These are phyloP conservation scores for Phasia obesa DNA, from an alignment of 2,888 invertebrate genomes.

Conservation along the genomic window DNA sequence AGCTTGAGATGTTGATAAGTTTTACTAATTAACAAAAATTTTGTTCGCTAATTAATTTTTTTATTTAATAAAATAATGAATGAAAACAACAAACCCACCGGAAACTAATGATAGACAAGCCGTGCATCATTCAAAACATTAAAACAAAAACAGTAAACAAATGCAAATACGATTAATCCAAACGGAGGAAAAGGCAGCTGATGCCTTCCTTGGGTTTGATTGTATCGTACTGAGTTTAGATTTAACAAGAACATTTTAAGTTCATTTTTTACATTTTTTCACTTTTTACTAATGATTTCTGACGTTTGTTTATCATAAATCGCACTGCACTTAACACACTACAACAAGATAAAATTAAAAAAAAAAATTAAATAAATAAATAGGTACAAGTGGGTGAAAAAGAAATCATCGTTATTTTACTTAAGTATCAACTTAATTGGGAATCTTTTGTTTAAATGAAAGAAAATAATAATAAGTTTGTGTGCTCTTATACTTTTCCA, in stretches of 20 bases:
- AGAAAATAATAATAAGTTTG: neutral
- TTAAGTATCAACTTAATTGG: slow-evolving; percentile 57
- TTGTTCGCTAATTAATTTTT: slow-evolving; percentile 69
- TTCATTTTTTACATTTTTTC: neutral
- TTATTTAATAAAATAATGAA: slow-evolving; percentile 57
- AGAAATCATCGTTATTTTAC: no score
- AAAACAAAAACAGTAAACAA: slow-evolving; percentile 30
- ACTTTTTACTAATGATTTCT: slow-evolving; percentile 7
- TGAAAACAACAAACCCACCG: slow-evolving; percentile 60
- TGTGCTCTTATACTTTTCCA: no score
- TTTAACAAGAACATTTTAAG: slow-evolving; percentile 10
- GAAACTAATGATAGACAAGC: slow-evolving; percentile 65
- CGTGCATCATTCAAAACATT: slow-evolving; percentile 39
- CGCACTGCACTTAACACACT: neutral
- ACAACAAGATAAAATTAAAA: slow-evolving; percentile 2
- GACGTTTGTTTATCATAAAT: no score
- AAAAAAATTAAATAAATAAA: slow-evolving; percentile 17
- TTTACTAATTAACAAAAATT: slow-evolving; percentile 72
- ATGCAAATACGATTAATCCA: slow-evolving; percentile 7
- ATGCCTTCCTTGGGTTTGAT: slow-evolving; percentile 52
- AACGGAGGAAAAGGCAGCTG: slow-evolving; percentile 53
- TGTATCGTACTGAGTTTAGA: slow-evolving; percentile 32
- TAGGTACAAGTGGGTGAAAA: no score
- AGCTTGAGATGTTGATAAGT: slow-evolving; percentile 70
- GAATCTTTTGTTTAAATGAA: slow-evolving; percentile 39